phyloP scores from a whole-genome alignment of 2,113 vertebrate genomes.

The Ctenodactylus gundi region DNA sequence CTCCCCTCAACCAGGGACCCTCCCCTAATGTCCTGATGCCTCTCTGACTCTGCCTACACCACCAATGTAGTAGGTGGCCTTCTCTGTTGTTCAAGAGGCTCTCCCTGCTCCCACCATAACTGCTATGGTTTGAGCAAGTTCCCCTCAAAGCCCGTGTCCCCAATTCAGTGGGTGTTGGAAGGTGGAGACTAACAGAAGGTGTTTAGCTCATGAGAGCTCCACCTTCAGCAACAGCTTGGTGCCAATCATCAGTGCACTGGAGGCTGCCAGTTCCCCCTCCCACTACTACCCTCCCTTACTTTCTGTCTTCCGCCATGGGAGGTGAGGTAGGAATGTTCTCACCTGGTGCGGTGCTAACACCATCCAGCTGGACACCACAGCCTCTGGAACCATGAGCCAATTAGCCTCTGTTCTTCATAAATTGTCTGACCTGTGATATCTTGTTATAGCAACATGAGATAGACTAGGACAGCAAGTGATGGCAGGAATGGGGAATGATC shows the following conservation, averaged over 20 bases:
- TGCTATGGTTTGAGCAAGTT: neutral
- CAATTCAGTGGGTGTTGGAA: neutral
- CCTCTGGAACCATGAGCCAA: neutral
- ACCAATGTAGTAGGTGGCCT: neutral
- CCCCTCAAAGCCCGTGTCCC: neutral
- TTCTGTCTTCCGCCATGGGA: neutral
- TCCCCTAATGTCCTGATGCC: neutral
- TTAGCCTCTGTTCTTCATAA: neutral
- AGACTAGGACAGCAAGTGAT: neutral
- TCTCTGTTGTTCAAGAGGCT: neutral
- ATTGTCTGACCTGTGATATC: neutral
- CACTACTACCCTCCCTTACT: neutral
- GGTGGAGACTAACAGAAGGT: neutral
- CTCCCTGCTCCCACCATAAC: too few species aligned
- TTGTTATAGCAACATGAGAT: neutral
- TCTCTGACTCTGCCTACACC: neutral
- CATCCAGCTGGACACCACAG: neutral
- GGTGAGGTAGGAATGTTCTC: neutral
- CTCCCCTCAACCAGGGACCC: neutral
- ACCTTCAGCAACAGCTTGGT: neutral
- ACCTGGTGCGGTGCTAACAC: too few species aligned
- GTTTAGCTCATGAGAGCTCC: neutral
- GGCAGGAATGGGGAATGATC: neutral
- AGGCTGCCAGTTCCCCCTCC: neutral
- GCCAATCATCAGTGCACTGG: neutral